A percentile compares a stretch with the other conserved stretches of the same genome.
Evolutionary conservation across 64 coral and sea anemone genomes (phyloP).

Genomic region (Orbicella faveolata): DNA sequence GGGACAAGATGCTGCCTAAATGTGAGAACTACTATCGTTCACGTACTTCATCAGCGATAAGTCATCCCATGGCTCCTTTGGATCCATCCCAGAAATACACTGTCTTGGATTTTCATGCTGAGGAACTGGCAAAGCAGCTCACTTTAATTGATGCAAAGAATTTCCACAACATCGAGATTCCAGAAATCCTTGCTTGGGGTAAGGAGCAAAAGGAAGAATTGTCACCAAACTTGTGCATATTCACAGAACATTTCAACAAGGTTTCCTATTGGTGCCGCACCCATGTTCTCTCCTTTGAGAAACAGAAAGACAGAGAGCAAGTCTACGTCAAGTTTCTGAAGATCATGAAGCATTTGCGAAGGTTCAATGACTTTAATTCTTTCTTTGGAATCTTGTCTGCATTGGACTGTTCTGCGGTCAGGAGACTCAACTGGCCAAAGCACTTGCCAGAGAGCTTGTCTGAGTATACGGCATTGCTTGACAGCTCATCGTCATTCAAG

Average conservation of each 20-base stretch:
- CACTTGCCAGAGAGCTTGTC: conserved; percentile 74
- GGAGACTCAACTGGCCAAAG: conserved; percentile 92
- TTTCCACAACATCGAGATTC: conserved; percentile 93
- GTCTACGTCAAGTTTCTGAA: conserved; percentile 92
- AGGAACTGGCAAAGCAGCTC: conserved; percentile 84
- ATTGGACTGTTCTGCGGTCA: conserved; percentile 94
- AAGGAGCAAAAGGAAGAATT: conserved; percentile 95
- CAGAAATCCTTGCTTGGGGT: conserved; percentile 96
- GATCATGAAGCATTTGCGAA: conserved; percentile 99
- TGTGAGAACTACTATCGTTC: conserved; percentile 84
- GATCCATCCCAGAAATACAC: conserved; percentile 28
- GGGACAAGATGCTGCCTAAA: conserved; percentile 87
- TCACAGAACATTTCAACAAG: conserved; percentile 98
- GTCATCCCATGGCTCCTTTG: background rate
- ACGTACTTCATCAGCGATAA: conserved; percentile 11
- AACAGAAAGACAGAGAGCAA: conserved; percentile 90
- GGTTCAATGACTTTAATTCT: conserved; percentile 98
- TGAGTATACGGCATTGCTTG: conserved; percentile 86
- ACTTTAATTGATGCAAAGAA: conserved; percentile 92
- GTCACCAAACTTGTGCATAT: conserved; percentile 88
- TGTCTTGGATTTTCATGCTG: conserved; percentile 84
- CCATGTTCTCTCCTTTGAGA: conserved; percentile 94
- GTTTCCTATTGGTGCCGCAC: conserved; percentile 98
- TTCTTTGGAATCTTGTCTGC: conserved; percentile 94
- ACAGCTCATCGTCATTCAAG: conserved; percentile 93